Evolutionary conservation across 2,113 vertebrate genomes (phyloP).

Genomic region (Phodopus roborovskii): DNA sequence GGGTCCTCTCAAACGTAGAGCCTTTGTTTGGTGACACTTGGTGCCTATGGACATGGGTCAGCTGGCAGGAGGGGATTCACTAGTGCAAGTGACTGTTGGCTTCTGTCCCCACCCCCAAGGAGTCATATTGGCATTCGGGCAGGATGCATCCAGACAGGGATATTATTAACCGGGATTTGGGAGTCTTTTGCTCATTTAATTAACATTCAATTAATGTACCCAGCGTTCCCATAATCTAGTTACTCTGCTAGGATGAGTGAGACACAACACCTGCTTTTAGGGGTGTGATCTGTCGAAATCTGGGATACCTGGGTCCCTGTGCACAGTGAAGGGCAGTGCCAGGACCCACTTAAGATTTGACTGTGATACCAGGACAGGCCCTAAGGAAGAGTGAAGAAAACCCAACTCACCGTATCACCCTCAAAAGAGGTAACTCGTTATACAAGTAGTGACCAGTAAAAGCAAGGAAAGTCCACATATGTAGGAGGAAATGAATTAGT

Average conservation of each 20-base stretch:
- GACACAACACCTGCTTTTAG: not conserved
- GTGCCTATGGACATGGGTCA: not conserved
- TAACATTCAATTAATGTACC: slow-evolving; percentile 23
- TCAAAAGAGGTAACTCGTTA: not conserved
- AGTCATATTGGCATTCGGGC: not conserved
- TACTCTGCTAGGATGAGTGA: not conserved
- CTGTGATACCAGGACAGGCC: not conserved
- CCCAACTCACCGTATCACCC: not conserved
- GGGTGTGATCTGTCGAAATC: not conserved
- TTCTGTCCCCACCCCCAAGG: not conserved
- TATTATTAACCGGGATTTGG: slow-evolving; percentile 12
- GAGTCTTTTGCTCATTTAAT: slow-evolving; percentile 61
- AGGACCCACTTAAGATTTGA: not conserved
- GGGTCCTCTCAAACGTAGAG: not conserved
- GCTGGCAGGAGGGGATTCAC: not conserved
- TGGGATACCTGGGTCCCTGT: not conserved
- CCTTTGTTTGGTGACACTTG: not conserved
- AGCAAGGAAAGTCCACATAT: not conserved
- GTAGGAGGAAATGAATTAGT: not conserved
- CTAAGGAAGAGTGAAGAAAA: not conserved
- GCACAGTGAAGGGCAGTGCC: not conserved
- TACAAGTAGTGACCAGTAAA: not conserved
- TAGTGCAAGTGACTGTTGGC: not conserved
- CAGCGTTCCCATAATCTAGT: not conserved
- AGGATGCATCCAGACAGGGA: not conserved